Evolutionary conservation across 2,797 vertebrate genomes (phyloP), one percentile per base, ranked within the genome.

Genomic region (Parauchenoglanis punctatus): DNA sequence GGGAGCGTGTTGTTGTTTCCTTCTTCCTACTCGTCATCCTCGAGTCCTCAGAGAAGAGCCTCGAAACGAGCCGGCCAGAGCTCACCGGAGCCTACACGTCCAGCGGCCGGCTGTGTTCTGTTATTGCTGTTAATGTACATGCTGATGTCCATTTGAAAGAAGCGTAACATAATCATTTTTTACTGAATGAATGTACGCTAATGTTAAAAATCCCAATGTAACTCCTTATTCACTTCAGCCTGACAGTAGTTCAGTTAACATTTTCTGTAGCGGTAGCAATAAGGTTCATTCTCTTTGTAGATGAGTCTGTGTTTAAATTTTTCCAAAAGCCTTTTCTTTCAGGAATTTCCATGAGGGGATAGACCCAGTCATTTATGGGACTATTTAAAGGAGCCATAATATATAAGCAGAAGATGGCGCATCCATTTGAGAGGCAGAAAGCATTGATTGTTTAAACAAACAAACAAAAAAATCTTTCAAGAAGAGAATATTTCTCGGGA

Each of bases 321-420:
- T 97, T 97, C 94, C 96, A 95, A 95, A 97, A 97, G 97, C 97
- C 96, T 97, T 97, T 97, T 97, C 96, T 97, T 97, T 96, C 97
- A 97, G 96, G 97, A 97, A 90, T 96, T 92, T 96, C 96, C 96
- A 95, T 91, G 90, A 96, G 96, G 40, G 96, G 96, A 97, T 97
- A 96, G 96, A 90, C 96, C 95, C 96, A 95, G 93, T 96, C 96
- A 96, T 95, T 96, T 96, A 93, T 97, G 97, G 96, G 97, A 97
- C 97, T 95, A 96, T 86, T 96, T 95, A 96, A 95, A 96, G 97
- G 96, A 97, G 96, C 96, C 96, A 95, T 97, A 95, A 95, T 95
- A 93, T 95, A 96, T 96, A 97, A 97, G 93, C 95, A 95, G 97
- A 97, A 97, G 97, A 97, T 97, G 96, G 94, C 95, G 92, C 96